Evolutionary conservation across 2,113 vertebrate genomes (phyloP), one percentile per base, ranked within the genome.

Genomic region (Diadophis punctatus): DNA sequence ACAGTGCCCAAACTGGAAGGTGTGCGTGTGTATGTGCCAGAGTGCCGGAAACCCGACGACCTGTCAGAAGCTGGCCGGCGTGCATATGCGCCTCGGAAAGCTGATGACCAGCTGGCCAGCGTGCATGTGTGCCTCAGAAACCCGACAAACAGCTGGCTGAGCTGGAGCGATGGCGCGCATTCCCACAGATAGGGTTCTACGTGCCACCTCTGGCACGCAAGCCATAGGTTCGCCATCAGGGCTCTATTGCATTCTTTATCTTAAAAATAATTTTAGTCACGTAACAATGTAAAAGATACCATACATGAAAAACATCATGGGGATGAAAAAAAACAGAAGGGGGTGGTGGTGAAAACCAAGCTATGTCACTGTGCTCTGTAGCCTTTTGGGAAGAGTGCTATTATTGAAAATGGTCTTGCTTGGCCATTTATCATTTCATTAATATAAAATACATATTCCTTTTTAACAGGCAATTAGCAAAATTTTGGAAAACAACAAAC

Each of bases 401-500:
- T 5, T 2, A 25, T 43, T 56, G n/a, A 60, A 90, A 48, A 74
- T n/a, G 2, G 25, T 49, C 1, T 60, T 80, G 11, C 14, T 89
- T 63, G 11, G 2, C 16, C n/a, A n/a, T 55, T 12, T 27, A 39
- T 34, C 5, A 34, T 53, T 68, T 91, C 23, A 25, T 86, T 63
- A 89, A 22, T 22, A 58, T 43, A 91, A 80, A 34, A 34, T 52
- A 10, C 25, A 22, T 80, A 8, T 93, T 27, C 6, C 27, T 93
- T 49, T 89, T 48, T 95, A 43, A 93, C 60, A 95, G 95, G 93
- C 95, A 93, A 91, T 96, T 89, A 96, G 88, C 56, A 91, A 52
- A 88, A 96, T 96, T 86, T 86, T 95, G 89, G 95, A 93, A 90
- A 93, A 11, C 48, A 96, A 95, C 94, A 94, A 94, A 85, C 93